A percentile compares a stretch with the other conserved stretches of the same genome.
Conservation (phyloP, 2,797 vertebrate species). For the Anguilla marmorata region DNA sequence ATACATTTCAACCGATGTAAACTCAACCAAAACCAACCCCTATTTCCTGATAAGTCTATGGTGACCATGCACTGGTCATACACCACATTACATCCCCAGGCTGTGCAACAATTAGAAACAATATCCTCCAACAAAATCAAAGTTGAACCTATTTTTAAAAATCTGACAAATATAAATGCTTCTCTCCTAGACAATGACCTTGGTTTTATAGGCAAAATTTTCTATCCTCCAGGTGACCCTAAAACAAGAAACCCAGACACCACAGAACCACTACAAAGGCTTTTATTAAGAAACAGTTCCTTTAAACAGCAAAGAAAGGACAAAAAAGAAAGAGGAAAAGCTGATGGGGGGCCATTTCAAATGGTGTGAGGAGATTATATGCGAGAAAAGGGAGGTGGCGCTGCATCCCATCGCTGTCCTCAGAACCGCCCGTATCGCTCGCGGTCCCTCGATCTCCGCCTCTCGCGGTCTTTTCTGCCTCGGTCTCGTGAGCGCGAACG, state of each 20-base stretch:
- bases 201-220: not conserved
- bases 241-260: not conserved
- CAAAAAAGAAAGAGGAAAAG: conserved; percentile 53
- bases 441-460: conserved; percentile 88
- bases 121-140: no score
- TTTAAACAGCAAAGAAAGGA: conserved; percentile 28
- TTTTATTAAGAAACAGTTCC: conserved; percentile 88
- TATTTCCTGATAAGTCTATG: no score
- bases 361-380: conserved; percentile 70
- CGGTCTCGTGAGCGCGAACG: conserved; percentile 58
- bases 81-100: no score
- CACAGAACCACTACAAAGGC: conserved; percentile 71
- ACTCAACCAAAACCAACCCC: no score
- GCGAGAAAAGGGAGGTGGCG: conserved; percentile 38
- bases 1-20: no score
- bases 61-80: no score
- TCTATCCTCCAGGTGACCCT: not conserved
- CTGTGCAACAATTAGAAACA: no score
- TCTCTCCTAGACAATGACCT: not conserved
- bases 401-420: conserved; percentile 54
- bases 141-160: not conserved
- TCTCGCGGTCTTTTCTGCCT: conserved; percentile 81
- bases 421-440: conserved; percentile 94
- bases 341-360: conserved; percentile 63
- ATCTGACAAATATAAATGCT: not conserved